Evolutionary conservation across 2,797 vertebrate genomes (phyloP), one percentile per base, ranked within the genome.

Genomic region (Myiothlypis coronata): DNA sequence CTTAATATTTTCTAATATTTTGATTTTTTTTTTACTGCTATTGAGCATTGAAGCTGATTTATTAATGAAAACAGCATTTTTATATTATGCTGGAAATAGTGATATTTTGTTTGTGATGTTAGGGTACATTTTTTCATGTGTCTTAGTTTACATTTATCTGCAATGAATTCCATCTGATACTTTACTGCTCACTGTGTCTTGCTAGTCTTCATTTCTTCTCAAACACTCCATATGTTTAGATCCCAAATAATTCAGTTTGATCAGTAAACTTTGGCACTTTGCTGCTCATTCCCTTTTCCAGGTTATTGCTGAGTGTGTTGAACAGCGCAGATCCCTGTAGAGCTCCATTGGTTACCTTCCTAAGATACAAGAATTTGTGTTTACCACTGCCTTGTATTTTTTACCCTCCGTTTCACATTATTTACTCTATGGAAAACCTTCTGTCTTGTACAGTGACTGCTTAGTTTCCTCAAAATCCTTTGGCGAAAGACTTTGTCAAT

Each of bases 1-100:
- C 80, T 90, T 95, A 95, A 94, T 96, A 93, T 94, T 93, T 94
- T 91, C 95, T 96, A 96, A 96, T 96, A 82, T 82, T 91, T 96
- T 82, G 35, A 37, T 83, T 68, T 65, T 69, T 56, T 81, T 94
- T 96, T 92, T 15, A 87, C 53, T 88, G 83, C 82, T 94, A 0
- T 87, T 92, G 57, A 85, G 85, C 87, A 89, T 67, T 96, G 93
- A 88, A 65, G 93, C 95, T 91, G 93, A 94, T 92, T 83, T 84
- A 91, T 88, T 96, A 96, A 94, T 94, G 85, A 30, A 88, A 94
- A 83, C 93, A 93, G 50, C 92, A 72, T 93, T 96, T 41, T 87
- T 60, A 22, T 70, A 60, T 60, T 89, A 76, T 92, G 85, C 93
- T 91, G 93, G 69, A 93, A 94, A 80, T 47, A 37, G 72, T 57